Conservation (phyloP, 2,888 invertebrate species). For the Apodemia zela region DNA sequence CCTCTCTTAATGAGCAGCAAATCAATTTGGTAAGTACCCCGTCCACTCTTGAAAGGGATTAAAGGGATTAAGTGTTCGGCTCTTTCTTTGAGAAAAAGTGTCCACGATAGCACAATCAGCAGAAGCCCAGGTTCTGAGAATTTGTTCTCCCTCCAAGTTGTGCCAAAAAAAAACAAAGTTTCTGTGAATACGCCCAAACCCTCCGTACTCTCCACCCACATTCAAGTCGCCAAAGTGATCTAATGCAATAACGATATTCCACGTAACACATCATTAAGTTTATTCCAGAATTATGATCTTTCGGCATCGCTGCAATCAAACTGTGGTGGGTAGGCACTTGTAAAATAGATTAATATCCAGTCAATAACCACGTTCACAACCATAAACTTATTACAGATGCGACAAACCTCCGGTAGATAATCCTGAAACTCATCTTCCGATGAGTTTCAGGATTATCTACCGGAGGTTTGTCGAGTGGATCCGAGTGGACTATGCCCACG, state of each 20-base stretch:
- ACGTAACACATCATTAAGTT: background rate
- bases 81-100: background rate
- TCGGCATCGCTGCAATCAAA: background rate
- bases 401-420: no score
- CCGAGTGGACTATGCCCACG: no score
- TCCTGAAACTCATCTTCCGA: no score
- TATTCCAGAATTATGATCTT: background rate
- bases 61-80: background rate
- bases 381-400: no score
- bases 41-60: background rate
- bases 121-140: conserved; percentile 12
- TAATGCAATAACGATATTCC: background rate
- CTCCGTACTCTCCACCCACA: conserved; percentile 21
- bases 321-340: no score
- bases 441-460: no score
- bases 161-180: background rate
- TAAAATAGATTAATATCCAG: no score
- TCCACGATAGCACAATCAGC: conserved; percentile 6
- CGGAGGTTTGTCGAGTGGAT: no score
- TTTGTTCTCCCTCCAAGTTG: no score
- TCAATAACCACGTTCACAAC: no score
- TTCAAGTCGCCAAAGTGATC: background rate
- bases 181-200: conserved; percentile 4
- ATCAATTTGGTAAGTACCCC: conserved; percentile 5
- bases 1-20: background rate